phyloP scores from a whole-genome alignment of 2,113 vertebrate genomes.

The Myotis yumanensis region DNA sequence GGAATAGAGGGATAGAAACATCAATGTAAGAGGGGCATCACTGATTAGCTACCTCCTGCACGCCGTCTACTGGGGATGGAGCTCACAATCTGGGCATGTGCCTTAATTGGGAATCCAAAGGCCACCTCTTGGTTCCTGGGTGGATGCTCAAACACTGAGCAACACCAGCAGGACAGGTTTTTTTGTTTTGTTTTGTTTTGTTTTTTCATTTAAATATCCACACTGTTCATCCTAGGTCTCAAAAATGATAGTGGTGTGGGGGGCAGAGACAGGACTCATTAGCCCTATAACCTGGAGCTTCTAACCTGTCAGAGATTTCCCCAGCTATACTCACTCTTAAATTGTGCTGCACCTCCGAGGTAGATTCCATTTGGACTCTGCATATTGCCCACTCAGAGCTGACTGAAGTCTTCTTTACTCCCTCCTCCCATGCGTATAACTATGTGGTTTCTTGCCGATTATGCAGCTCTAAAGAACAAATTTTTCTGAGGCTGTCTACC shows the following conservation, averaged over 20 bases:
- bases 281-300: not conserved
- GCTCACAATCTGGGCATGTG: too few relatives aligned
- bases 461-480: slow-evolving; percentile 1
- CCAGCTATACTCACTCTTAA: not conserved
- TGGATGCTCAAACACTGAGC: too few relatives aligned
- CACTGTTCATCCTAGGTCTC: not conserved
- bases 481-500: not conserved
- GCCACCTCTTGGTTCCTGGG: too few relatives aligned
- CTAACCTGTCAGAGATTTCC: not conserved
- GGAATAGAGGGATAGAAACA: too few relatives aligned
- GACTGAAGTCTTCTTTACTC: not conserved
- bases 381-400: not conserved
- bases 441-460: not conserved
- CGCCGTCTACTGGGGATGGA: too few relatives aligned
- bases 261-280: not conserved
- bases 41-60: too few relatives aligned
- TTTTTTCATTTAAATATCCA: not conserved
- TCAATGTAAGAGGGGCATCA: too few relatives aligned
- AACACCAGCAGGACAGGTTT: too few relatives aligned
- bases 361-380: not conserved
- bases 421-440: accelerated
- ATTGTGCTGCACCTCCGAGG: too few relatives aligned
- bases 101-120: too few relatives aligned
- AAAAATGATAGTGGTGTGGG: not conserved
- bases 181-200: not conserved